Base-by-base conservation (phyloP, 2,888 invertebrate species). In the Aquatica leii region DNA sequence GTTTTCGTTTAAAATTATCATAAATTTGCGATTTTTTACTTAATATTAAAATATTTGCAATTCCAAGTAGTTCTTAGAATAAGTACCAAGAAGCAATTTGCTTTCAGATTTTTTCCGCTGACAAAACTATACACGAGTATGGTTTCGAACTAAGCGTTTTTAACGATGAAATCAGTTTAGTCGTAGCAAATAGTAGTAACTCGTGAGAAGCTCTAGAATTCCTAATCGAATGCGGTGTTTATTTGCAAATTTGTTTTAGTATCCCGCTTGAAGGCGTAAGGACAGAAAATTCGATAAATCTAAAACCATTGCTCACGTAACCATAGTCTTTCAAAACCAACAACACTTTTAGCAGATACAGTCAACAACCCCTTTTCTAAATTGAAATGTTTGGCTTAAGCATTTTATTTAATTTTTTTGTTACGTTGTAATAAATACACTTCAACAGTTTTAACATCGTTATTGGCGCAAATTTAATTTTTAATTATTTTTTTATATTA, bases 251-350 rank as follows among this genome's bases (percentile, higher is more conserved):
- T 24, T 41, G 18, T 21, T 48, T 48, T 56, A 1, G 55, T 34
- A 49, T 8, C 4, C 6, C n/a, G 50, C 51, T 48, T 18, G 40
- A 58, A 41, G 21, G 59, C 43, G n/a, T 14, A 34, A 6, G 18
- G 57, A 57, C 24, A 59, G 43, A 40, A 41, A 53, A 53, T 46
- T 59, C 48, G 59, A 59, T 59, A 59, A 51, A 46, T 20, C 46
- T 35, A 46, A 43, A 59, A 59, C 52, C 52, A 57, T 57, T 34
- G 20, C 37, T 37, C 20, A 37, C 49, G 40, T 49, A 49, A 49
- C 57, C 37, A 24, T 6, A 24, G 49, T 50, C 58, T 51, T 51
- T 35, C 8, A 50, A 58, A 50, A 58, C 58, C 58, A 21, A 50
- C 50, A 56, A 40, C 50, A 41, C 58, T 41, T 51, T 43, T 12